Evolutionary conservation across 1,140 invertebrate species (phyloP), one percentile per base, ranked within the genome.

Genomic region (Drosophila auraria): DNA sequence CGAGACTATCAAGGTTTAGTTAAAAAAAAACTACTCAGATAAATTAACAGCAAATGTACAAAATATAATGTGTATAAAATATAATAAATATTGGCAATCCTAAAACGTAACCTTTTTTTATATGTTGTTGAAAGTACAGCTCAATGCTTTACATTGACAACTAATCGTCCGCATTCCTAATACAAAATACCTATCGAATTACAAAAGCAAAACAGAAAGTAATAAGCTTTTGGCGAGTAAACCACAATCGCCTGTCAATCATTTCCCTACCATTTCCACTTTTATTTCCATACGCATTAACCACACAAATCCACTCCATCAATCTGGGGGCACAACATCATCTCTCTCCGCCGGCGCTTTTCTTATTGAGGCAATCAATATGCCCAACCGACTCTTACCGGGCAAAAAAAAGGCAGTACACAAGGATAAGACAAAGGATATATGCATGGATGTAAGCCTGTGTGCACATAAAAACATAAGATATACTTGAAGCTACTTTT

Each of bases 401-500:
- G 27, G n/a, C 36, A 45, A 58, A 50, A 50, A 36, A 70, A 33
- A 60, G 49, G 17, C 54, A 20, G 54, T 38, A 51, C 27, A 71
- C 49, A 61, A 53, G 50, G 12, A 45, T 51, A 70, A 78, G 51
- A 78, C 75, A 79, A 78, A 78, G 57, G 75, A 53, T 65, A 56
- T 65, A 44, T 72, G 33, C 61, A 38, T 66, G 33, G 61, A 38
- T 72, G 36, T 62, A 27, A 50, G 49, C 56, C 45, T 73, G 40
- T 30, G 11, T 64, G 42, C 49, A 64, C 77, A 63, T 83, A 83
- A 83, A 71, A 75, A 83, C 76, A 79, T 84, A 58, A 58, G 76
- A 89, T 80, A 80, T 80, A 59, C 70, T 69, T 76, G 69, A 75
- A 79, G 86, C 86, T 79, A 90, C 84, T 87, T 87, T 90, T 76